These are phyloP conservation scores for Agriopis leucophaearia DNA, from an alignment of 2,888 invertebrate genomes.

Conservation along the genomic window DNA sequence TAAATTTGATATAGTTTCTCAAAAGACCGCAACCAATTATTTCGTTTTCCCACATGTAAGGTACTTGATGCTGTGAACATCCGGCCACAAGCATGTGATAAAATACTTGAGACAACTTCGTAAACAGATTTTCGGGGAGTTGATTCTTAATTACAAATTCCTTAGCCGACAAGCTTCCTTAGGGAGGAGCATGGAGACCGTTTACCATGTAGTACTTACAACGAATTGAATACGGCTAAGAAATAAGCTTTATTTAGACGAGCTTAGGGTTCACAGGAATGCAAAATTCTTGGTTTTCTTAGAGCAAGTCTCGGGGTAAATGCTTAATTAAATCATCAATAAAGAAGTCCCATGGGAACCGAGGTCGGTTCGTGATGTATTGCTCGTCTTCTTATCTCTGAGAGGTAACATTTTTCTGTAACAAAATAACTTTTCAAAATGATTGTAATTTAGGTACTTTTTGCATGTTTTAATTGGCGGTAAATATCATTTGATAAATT, in stretches of 20 bases:
- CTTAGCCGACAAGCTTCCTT: slow-evolving; percentile 64
- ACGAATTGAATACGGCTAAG: background rate
- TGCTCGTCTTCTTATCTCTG: slow-evolving; percentile 40
- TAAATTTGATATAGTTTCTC: background rate
- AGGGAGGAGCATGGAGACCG: slow-evolving; percentile 43
- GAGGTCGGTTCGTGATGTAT: slow-evolving; percentile 60
- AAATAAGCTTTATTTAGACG: slow-evolving; percentile 31
- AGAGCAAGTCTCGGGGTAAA: slow-evolving; percentile 63
- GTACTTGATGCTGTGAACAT: slow-evolving; percentile 46
- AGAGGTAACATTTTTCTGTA: slow-evolving; percentile 15
- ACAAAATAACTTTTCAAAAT: background rate
- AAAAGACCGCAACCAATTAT: background rate
- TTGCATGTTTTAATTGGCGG: background rate
- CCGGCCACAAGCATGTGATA: slow-evolving; percentile 60
- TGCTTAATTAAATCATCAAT: slow-evolving; percentile 79
- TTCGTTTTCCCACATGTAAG: background rate
- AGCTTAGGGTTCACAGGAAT: slow-evolving; percentile 25
- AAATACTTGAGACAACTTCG: slow-evolving; percentile 66
- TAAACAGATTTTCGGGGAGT: slow-evolving; percentile 73
- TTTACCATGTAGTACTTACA: slow-evolving; percentile 15
- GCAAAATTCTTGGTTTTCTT: slow-evolving; percentile 11
- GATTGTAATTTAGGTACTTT: background rate
- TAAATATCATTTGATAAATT: no score
- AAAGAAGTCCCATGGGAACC: slow-evolving; percentile 53
- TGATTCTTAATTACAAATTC: slow-evolving; percentile 81